A percentile compares a stretch with the other conserved stretches of the same genome.
These are phyloP conservation scores for Rhabdornis inornatus DNA, from an alignment of 2,113 vertebrate species.

Conservation along the genomic window DNA sequence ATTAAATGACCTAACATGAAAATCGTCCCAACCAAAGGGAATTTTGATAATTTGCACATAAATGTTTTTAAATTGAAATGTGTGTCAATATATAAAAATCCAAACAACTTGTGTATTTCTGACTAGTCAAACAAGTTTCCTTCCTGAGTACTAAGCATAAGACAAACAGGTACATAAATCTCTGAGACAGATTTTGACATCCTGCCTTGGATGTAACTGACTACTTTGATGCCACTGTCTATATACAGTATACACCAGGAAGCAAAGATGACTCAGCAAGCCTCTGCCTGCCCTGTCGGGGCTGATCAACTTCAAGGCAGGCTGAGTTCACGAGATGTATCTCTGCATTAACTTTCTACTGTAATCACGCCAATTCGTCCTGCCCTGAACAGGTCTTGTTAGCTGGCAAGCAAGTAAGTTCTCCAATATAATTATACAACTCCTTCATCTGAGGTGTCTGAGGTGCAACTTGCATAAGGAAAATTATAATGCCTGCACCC, in stretches of 20 bases:
- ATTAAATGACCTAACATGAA: neutral
- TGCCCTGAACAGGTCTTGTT: neutral
- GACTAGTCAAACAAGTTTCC: neutral
- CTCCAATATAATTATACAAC: neutral
- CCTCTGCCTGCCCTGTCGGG: fast-evolving
- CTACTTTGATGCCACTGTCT: neutral
- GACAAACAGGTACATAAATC: neutral
- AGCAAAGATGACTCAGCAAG: neutral
- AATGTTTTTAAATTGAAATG: neutral
- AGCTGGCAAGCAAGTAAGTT: neutral
- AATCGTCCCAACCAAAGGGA: neutral
- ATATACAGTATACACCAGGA: neutral
- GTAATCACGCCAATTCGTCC: neutral
- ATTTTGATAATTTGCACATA: neutral
- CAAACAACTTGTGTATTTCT: neutral
- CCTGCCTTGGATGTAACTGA: neutral
- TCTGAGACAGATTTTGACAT: neutral
- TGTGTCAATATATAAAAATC: neutral
- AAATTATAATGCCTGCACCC: fast-evolving
- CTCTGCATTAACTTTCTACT: neutral
- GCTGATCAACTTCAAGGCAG: neutral
- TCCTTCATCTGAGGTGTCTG: neutral
- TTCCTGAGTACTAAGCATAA: neutral
- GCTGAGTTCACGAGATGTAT: neutral
- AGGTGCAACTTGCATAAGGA: neutral